Base-by-base conservation (phyloP, 2,888 invertebrate species). In the Teinopalpus imperialis region DNA sequence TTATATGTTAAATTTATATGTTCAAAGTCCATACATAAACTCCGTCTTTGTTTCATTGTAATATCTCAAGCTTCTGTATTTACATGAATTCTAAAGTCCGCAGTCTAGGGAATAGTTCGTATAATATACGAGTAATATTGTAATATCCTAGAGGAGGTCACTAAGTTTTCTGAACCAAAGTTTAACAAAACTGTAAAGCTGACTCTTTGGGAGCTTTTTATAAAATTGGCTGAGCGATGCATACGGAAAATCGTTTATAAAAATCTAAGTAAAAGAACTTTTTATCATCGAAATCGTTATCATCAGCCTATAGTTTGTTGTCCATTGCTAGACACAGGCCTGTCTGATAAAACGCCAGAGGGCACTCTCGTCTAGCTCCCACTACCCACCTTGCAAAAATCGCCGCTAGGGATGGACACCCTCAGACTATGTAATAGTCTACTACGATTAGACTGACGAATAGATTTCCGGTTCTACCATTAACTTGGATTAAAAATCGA, bases 201-300 rank as follows among this genome's bases (percentile, higher is more conserved):
- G 30, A 40, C 30, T 40, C 29, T 29, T 40, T 30, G 26, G 21
- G 8, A 13, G 13, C 30, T 40, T 30, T 20, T 29, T 40, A 21
- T 40, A 40, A 40, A 40, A 40, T 40, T 40, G 40, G 30, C 40
- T 20, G n/a, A 10, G 5, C 8, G 8, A 23, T 4, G 20, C 18
- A 21, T 13, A 12, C 20, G 29, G 20, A 36, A 35, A 27, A 36
- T 24, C 36, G 24, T 36, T n/a, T n/a, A n/a, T n/a, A n/a, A n/a
- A n/a, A n/a, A n/a, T n/a, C n/a, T n/a, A n/a, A n/a, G n/a, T n/a
- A n/a, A n/a, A n/a, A n/a, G n/a, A n/a, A n/a, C n/a, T n/a, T n/a
- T n/a, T n/a, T n/a, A n/a, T n/a, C n/a, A n/a, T n/a, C n/a, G n/a
- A n/a, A n/a, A n/a, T n/a, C n/a, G n/a, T n/a, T n/a, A n/a, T n/a